These are phyloP conservation scores for Pseudopipra pipra DNA, from an alignment of 2,113 vertebrate species.

Conservation along the genomic window DNA sequence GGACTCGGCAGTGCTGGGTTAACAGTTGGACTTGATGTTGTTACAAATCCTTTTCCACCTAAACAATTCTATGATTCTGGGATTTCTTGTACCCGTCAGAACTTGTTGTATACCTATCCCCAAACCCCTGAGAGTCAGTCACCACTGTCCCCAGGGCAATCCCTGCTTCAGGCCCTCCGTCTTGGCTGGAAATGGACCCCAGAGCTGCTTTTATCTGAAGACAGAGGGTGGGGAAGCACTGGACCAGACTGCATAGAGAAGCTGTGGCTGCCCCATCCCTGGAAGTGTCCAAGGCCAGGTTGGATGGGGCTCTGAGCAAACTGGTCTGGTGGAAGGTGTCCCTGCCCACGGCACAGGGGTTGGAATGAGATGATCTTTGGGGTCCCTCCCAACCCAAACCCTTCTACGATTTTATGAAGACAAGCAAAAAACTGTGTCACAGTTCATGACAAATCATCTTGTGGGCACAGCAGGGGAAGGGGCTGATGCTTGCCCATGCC, in stretches of 20 bases:
- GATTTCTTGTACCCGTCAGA: not conserved
- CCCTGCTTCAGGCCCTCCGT: no score
- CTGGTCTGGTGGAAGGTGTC: not conserved
- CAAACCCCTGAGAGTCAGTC: not conserved
- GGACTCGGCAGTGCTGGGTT: not conserved
- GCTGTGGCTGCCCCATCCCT: not conserved
- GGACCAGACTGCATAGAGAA: not conserved
- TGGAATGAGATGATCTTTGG: not conserved
- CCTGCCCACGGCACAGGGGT: not conserved
- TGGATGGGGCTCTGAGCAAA: not conserved
- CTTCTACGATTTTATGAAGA: not conserved
- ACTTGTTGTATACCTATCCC: no score
- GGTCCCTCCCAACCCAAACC: not conserved
- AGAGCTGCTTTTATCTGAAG: not conserved
- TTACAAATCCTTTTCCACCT: not conserved
- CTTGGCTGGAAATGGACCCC: not conserved
- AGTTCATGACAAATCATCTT: not conserved
- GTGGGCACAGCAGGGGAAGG: not conserved
- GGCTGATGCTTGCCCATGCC: accelerated
- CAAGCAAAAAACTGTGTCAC: not conserved
- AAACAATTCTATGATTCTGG: not conserved
- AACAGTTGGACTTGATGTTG: not conserved
- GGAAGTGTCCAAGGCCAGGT: not conserved
- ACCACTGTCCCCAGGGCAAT: not conserved
- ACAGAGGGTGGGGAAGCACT: not conserved